Base-by-base conservation (phyloP, 2,888 invertebrate genomes). In the Acrobeloides nanus region DNA sequence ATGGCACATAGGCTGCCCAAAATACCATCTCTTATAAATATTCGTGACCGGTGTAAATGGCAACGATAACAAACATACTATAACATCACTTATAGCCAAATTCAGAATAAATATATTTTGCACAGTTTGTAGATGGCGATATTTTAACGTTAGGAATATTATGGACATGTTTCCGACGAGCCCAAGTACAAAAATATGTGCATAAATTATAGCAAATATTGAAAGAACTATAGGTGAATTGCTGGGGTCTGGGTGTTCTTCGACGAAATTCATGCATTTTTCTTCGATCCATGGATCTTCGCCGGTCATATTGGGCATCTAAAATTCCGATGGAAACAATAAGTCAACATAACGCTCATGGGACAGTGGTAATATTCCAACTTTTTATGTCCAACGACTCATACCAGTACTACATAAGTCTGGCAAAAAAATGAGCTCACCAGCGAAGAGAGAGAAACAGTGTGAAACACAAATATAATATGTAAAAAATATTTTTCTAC, bases 21-120 rank as follows among this genome's bases (percentile, higher is more conserved):
- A 92, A 35, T 86, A 82, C 93, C 95, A 95, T 35, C 84, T 81
- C 41, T 77, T 85, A 62, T 87, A 81, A 72, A 92, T 90, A 0
- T 88, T 86, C 74, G 92, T 89, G 0, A 92, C 78, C 0, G 93
- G 92, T 0, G 95, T 95, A 73, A 95, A 90, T 0, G 93, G 93
- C 43, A 93, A 89, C 3, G 89, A 89, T 49, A 95, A 81, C 8
- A 87, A 81, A 74, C 92, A 92, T 59, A 95, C 81, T 34, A 93
- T 78, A 40, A 93, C 87, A 75, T 95, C 93, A 12, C 89, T 88
- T 25, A 92, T 78, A 0, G 93, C 93, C 66, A 95, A 78, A 75
- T 93, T 95, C 34, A 88, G 86, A 72, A 95, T 93, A 77, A 93
- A 93, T 41, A 89, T 82, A 75, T 95, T 95, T 35, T 65, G 62